A percentile compares a stretch with the other conserved stretches of the same genome.
Conservation (phyloP, 1,140 invertebrate genomes). For the Gryllus bimaculatus region DNA sequence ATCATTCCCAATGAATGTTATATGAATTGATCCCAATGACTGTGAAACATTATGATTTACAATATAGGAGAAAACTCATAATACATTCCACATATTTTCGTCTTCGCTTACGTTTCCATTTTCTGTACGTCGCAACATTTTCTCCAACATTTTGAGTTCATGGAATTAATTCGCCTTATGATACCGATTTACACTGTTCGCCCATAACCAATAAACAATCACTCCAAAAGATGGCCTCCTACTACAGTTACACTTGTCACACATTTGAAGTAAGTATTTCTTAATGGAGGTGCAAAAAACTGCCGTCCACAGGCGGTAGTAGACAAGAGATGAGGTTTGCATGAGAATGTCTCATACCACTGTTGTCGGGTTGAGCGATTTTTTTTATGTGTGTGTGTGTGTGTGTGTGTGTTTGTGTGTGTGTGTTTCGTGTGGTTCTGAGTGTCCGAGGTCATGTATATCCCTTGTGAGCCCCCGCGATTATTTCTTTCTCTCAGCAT, state of each 20-base stretch:
- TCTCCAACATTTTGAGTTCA: slow-evolving; percentile 3
- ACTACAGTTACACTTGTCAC: not conserved
- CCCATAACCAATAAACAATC: not conserved
- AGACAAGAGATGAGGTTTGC: not conserved
- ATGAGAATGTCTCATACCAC: not conserved
- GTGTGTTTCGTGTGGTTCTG: not conserved
- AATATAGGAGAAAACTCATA: not conserved
- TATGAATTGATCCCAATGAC: too few species aligned
- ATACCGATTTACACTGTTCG: not conserved
- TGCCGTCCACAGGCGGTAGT: not conserved
- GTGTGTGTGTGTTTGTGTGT: too few species aligned
- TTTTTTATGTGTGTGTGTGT: too few species aligned
- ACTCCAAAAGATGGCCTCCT: not conserved
- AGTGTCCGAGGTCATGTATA: not conserved
- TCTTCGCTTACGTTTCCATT: not conserved
- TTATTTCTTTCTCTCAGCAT: too few species aligned
- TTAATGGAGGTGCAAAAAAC: not conserved
- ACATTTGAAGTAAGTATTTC: not conserved
- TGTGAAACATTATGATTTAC: slow-evolving; percentile 6
- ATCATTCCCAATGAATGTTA: slow-evolving; percentile 7
- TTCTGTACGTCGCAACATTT: not conserved
- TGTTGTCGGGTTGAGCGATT: slow-evolving; percentile 3
- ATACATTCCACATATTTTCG: not conserved
- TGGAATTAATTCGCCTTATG: not conserved
- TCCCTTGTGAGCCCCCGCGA: not conserved